Conservation (phyloP, 2,113 vertebrate species). For the Thalassoma bifasciatum region DNA sequence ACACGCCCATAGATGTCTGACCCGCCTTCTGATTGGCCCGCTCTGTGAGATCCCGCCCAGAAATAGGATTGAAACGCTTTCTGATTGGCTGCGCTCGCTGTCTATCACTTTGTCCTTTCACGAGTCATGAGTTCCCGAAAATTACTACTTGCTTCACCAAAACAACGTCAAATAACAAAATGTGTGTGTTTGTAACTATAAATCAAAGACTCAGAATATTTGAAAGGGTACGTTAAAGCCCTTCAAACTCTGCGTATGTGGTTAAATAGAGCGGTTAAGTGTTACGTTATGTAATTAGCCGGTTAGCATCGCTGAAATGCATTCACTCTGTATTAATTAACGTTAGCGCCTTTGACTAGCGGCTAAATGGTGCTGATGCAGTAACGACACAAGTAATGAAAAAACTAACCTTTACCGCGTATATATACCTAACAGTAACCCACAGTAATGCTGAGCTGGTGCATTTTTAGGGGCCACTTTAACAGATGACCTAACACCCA, state of each 20-base stretch:
- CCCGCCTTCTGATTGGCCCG: slow-evolving; percentile 54
- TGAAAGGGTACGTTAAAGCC: neutral
- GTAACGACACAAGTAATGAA: rapidly evolving
- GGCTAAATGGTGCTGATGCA: neutral
- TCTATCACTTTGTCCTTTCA: slow-evolving; percentile 76
- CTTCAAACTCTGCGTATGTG: rapidly evolving
- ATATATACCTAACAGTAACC: too few relatives aligned
- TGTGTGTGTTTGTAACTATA: rapidly evolving
- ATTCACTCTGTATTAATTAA: slow-evolving; percentile 5
- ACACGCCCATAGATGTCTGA: slow-evolving; percentile 19
- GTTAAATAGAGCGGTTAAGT: neutral
- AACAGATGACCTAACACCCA: neutral
- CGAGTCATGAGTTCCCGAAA: slow-evolving; percentile 66
- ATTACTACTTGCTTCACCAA: slow-evolving; percentile 12
- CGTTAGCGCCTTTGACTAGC: slow-evolving; percentile 34
- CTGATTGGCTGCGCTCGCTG: slow-evolving; percentile 27
- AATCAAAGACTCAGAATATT: neutral
- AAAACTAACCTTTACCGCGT: too few relatives aligned
- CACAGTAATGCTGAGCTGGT: neutral
- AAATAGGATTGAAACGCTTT: neutral
- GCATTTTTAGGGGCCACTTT: neutral
- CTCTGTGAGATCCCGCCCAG: slow-evolving; percentile 3
- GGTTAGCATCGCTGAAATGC: slow-evolving; percentile 20
- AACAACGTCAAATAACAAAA: slow-evolving; percentile 4
- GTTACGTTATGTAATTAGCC: slow-evolving; percentile 57